phyloP scores from a whole-genome alignment of 1,140 invertebrate species.

The Venturia canescens region DNA sequence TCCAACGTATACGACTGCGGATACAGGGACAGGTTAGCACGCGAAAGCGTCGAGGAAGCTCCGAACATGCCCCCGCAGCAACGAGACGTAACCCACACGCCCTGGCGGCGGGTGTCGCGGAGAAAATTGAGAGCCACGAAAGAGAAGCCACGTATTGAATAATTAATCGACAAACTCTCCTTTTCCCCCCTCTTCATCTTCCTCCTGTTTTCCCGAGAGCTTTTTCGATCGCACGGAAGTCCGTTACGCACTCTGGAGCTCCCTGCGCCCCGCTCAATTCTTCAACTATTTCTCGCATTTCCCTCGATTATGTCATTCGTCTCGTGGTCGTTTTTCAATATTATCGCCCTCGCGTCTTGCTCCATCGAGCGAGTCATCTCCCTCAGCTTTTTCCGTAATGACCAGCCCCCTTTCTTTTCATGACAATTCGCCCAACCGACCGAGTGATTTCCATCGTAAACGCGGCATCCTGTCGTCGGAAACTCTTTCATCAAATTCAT shows the following conservation, averaged over 20 bases:
- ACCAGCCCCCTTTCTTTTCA: too few relatives aligned
- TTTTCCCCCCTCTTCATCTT: not conserved
- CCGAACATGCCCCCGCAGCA: not conserved
- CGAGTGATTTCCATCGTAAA: too few relatives aligned
- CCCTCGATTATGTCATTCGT: not conserved
- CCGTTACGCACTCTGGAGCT: too few relatives aligned
- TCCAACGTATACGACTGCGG: not conserved
- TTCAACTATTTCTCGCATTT: not conserved
- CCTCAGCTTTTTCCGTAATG: too few relatives aligned
- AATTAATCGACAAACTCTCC: not conserved
- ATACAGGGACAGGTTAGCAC: not conserved
- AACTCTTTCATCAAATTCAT: too few relatives aligned
- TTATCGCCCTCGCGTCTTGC: too few relatives aligned
- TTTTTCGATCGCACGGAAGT: not conserved
- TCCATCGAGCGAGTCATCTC: too few relatives aligned
- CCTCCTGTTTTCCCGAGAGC: not conserved
- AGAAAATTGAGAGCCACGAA: conserved; percentile 5
- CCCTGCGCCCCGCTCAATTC: not conserved
- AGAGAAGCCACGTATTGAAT: not conserved
- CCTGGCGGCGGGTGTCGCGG: not conserved
- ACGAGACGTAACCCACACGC: not conserved
- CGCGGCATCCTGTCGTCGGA: too few relatives aligned
- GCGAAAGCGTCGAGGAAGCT: not conserved
- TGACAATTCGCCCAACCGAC: too few relatives aligned
- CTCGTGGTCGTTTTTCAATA: too few relatives aligned